Evolutionary conservation across 2,888 invertebrate species (phyloP), one percentile per base, ranked within the genome.

Genomic region (Eristalinus aeneus): DNA sequence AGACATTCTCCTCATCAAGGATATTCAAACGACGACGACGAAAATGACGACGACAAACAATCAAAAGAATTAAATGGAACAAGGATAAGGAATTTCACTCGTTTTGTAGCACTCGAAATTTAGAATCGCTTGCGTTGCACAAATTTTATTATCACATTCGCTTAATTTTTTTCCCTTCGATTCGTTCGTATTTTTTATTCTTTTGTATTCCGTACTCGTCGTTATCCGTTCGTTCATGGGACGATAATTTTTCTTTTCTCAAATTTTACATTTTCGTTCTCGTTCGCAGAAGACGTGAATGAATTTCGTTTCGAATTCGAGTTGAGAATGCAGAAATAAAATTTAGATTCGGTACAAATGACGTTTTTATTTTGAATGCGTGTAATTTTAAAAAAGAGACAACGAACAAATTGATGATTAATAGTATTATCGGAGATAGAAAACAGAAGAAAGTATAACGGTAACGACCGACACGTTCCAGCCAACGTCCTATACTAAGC

Each of bases 401-500:
- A 39, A 74, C n/a, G 73, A 85, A 85, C 80, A 69, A 86, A 86
- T 86, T 82, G 82, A 78, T 86, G 86, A 86, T 86, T 82, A 82
- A 84, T 75, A 86, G 76, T 77, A 69, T 72, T 86, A 65, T 81
- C 82, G 86, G 78, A 86, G 82, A 86, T 78, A 86, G 82, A 81
- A 86, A 86, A 78, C 86, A 82, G 86, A 81, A 86, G 77, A 82
- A 82, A 86, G 82, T 86, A 82, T 82, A 86, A 86, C 82, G 74
- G 73, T 77, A 82, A 86, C 86, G 39, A 86, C 88, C 88, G 88
- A 88, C 88, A 83, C 88, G 88, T 80, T 85, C 88, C 83, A 88
- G 88, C 81, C 88, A 88, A 88, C 83, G 88, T 88, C 76, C 88
- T 88, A 88, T 85, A 88, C 88, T 88, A 84, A 88, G 87, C 46